phyloP scores from a whole-genome alignment of 1,140 invertebrate species.

The Ylistrum balloti region DNA sequence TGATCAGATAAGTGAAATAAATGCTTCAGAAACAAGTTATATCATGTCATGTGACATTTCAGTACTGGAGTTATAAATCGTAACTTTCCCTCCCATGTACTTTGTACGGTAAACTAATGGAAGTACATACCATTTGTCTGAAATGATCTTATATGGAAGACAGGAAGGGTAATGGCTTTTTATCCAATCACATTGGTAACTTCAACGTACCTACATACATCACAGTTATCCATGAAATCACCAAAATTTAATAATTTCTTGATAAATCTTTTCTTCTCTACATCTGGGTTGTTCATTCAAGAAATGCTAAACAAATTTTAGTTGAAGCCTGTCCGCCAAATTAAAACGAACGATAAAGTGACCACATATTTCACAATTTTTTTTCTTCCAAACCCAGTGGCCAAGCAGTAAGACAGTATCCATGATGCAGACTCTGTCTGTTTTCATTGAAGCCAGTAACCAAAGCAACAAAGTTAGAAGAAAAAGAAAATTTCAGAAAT shows the following conservation, averaged over 20 bases:
- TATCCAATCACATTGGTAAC: neutral
- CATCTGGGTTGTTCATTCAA: neutral
- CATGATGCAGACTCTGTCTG: too few relatives aligned
- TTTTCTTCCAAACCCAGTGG: neutral
- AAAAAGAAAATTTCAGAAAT: too few relatives aligned
- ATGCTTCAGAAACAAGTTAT: too few relatives aligned
- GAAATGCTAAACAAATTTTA: neutral
- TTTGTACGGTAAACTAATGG: neutral
- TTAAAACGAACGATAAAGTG: neutral
- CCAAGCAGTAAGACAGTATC: too few relatives aligned
- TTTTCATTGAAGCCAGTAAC: too few relatives aligned
- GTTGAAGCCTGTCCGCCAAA: neutral
- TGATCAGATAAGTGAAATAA: too few relatives aligned
- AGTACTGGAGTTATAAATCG: too few relatives aligned
- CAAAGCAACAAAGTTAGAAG: too few relatives aligned
- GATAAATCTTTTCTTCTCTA: neutral
- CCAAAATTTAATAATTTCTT: neutral
- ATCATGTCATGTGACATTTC: too few relatives aligned
- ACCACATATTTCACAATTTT: neutral
- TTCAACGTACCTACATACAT: neutral
- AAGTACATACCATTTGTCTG: neutral
- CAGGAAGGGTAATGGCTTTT: neutral
- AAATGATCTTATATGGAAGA: neutral
- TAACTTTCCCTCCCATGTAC: neutral
- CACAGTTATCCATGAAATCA: neutral